Percentiles rank a stretch among this genome's conserved stretches.
Conservation (phyloP, 2,888 invertebrate species). For the Rhagium mordax region DNA sequence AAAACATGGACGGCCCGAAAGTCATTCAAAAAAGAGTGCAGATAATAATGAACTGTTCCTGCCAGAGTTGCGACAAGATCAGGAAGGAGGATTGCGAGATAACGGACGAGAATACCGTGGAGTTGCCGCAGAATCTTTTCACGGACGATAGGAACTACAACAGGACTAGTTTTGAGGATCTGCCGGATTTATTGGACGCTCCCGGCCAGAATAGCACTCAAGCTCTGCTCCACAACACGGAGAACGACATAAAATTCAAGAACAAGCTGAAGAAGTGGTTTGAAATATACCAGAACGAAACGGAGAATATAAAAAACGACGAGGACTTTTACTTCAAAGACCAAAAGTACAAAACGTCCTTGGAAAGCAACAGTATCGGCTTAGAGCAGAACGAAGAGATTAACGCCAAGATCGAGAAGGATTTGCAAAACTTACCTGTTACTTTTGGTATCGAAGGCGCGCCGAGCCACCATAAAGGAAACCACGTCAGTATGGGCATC, state of each 20-base stretch:
- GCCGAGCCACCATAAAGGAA: slow-evolving; percentile 52
- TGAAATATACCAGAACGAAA: slow-evolving; percentile 48
- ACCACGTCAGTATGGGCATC: slow-evolving; percentile 63
- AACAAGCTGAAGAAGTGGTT: slow-evolving; percentile 56
- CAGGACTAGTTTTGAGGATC: slow-evolving; percentile 58
- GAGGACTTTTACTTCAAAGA: slow-evolving; percentile 18
- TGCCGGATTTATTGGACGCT: slow-evolving; percentile 62
- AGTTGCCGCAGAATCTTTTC: slow-evolving; percentile 67
- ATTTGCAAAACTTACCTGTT: slow-evolving; percentile 47
- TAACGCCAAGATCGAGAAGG: slow-evolving; percentile 43
- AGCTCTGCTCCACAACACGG: slow-evolving; percentile 58
- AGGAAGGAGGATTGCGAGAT: slow-evolving; percentile 69
- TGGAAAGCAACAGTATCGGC: slow-evolving; percentile 1
- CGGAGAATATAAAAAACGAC: slow-evolving; percentile 33
- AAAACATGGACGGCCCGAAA: slow-evolving; percentile 71
- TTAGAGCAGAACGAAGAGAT: slow-evolving; percentile 42
- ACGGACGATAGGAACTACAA: slow-evolving; percentile 57
- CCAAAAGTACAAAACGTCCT: slow-evolving; percentile 17
- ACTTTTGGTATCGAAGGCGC: slow-evolving; percentile 64
- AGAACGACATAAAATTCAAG: slow-evolving; percentile 54
- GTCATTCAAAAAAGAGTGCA: slow-evolving; percentile 76
- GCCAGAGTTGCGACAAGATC: slow-evolving; percentile 75
- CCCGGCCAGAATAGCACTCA: slow-evolving; percentile 58
- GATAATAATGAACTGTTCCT: slow-evolving; percentile 79
- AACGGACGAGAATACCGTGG: slow-evolving; percentile 70